Base-by-base conservation (phyloP, 2,888 invertebrate genomes). In the Limenitis arthemis region DNA sequence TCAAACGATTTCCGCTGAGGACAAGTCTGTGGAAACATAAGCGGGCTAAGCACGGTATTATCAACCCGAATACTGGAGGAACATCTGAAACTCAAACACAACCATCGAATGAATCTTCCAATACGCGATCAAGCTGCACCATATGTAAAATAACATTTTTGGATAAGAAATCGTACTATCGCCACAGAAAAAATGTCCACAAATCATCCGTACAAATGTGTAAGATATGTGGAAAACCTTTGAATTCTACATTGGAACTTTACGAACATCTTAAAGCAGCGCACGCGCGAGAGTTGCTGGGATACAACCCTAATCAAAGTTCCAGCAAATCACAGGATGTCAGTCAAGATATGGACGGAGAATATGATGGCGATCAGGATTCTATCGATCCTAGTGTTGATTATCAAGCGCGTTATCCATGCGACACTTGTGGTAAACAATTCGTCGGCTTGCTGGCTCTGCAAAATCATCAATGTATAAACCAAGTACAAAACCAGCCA, bases 221-320 rank as follows among this genome's bases (percentile, higher is more conserved):
- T 62, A 89, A 88, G 60, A 86, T 90, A 47, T 92, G 92, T 61
- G 89, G 89, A 1, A 89, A 91, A 57, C 81, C 86, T 0, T 88
- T 91, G 46, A 88, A 85, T 54, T 90, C 91, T 9, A 89, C 89
- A 28, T 77, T 87, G 12, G 91, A 91, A 8, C 69, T 92, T 31
- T 89, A 89, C 47, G 87, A 91, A 78, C 75, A 91, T 88, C 73
- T 86, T 74, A 73, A 90, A 85, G 70, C 90, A 68, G 81, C 91
- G 75, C 80, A 89, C 75, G 73, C 88, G 68, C 66, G 88, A 67
- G 72, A 89, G 73, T 60, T 89, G 61, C 51, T 84, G 59, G 87
- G 86, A 1, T 86, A 82, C 58, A 84, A 86, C 54, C 79, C 81
- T 28, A 81, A 75, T 53, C 85, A 86, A 63, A 79, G 78, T 4